These are phyloP conservation scores for Ailurus styani DNA, from an alignment of 2,113 vertebrate species.

Conservation along the genomic window DNA sequence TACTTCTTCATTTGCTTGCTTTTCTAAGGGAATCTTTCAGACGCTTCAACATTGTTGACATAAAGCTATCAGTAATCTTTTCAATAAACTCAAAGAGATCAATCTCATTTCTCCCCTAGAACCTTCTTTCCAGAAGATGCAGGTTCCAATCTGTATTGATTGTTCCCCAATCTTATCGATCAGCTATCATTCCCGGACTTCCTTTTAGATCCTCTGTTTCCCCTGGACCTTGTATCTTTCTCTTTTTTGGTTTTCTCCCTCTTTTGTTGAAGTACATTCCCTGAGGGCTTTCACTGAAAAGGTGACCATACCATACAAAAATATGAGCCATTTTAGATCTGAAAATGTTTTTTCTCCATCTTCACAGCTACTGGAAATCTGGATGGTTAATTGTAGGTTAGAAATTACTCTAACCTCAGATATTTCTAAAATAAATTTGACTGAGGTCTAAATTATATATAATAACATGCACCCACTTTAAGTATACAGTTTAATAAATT, in stretches of 20 bases:
- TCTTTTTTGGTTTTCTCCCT: background rate
- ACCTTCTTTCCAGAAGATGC: background rate
- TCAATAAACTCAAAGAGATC: background rate
- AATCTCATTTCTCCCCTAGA: background rate
- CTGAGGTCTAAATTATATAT: background rate
- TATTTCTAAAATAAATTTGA: background rate
- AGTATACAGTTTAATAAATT: background rate
- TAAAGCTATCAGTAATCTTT: background rate
- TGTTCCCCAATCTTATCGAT: background rate
- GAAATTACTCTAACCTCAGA: background rate
- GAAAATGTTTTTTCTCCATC: background rate
- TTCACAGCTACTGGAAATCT: background rate
- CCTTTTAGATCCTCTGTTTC: background rate
- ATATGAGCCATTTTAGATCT: background rate
- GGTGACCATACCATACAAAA: background rate
- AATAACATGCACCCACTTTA: background rate
- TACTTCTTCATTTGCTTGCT: background rate
- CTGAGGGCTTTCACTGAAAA: background rate
- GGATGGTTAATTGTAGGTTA: background rate
- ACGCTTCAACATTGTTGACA: background rate
- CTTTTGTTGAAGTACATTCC: background rate
- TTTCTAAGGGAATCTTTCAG: background rate
- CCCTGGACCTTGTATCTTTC: background rate
- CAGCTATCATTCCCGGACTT: background rate
- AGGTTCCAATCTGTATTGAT: background rate